Evolutionary conservation across 2,888 invertebrate genomes (phyloP).

Genomic region (Homarus gammarus): DNA sequence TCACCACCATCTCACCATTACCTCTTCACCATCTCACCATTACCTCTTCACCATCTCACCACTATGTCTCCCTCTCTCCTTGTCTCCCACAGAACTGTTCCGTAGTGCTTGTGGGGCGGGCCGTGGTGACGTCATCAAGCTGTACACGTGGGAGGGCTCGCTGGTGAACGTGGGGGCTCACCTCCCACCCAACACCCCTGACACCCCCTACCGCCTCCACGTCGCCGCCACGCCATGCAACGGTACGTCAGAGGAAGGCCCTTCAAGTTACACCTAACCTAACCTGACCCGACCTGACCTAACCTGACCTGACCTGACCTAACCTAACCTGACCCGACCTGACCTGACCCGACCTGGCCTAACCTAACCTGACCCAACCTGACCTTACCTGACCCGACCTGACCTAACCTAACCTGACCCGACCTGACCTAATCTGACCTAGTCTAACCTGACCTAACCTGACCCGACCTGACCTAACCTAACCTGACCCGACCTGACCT

Average conservation of each 20-base stretch:
- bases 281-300: no score
- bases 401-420: no score
- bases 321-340: no score
- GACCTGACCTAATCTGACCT: no score
- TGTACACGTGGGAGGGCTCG: constrained; percentile 83
- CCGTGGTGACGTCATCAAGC: constrained; percentile 85
- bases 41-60: neutral
- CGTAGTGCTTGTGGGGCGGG: constrained; percentile 85
- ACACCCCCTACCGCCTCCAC: constrained; percentile 82
- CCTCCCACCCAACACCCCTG: constrained; percentile 82
- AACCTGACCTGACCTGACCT: no score
- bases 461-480: no score
- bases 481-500: no score
- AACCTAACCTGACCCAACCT: no score
- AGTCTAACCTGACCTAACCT: no score
- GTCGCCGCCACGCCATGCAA: constrained; percentile 80
- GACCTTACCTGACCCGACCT: no score
- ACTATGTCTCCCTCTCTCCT: neutral
- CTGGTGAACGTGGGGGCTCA: constrained; percentile 84
- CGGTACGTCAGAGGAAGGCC: constrained; percentile 77
- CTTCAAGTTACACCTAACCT: neutral
- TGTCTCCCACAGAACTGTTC: constrained; percentile 82
- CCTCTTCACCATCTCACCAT: neutral
- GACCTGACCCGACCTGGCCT: no score
- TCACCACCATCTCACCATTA: neutral